Evolutionary conservation across 2,113 vertebrate species (phyloP), one percentile per base, ranked within the genome.

Genomic region (Macroglossus sobrinus): DNA sequence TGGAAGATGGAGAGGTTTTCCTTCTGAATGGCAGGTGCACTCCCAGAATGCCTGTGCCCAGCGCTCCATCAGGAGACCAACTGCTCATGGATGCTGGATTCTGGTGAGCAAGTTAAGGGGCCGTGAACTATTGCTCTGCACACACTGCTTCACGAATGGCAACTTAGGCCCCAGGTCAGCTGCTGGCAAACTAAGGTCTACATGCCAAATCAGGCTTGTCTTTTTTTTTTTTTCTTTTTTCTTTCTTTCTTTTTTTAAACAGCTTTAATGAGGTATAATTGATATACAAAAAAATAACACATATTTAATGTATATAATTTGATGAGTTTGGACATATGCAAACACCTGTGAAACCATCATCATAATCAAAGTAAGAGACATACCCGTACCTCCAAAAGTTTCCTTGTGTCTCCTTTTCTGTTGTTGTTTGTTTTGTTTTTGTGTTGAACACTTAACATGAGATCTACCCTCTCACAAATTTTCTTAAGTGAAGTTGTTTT

Each of bases 11-110:
- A 5, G 47, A 76, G 26, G 24, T 38, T 91, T 96, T 74, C 85
- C 63, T 75, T 79, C 81, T 35, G n/a, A 33, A 10, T 24, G 82
- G 75, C 96, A 97, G 97, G 94, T 95, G 84, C 15, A 61, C 55
- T 12, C 50, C 59, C 16, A 59, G 47, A 35, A 30, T 2, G 2
- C 33, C 15, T 14, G 47, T 30, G 3, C 45, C 35, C 55, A 7
- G 14, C 4, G 45, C 9, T 12, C 43, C 33, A 0, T 11, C 1
- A 10, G 59, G 30, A 26, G 74, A 43, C 6, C 0, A 3, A 21
- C 21, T 26, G 21, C 50, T 61, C 61, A 64, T 30, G 45, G 33
- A 38, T n/a, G 35, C 38, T 3, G 8, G 59, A 43, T 30, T 8
- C 66, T 7, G 0, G 1, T 22, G 28, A 64, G 50, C 3, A 2